Conservation (phyloP, 2,113 vertebrate species). For the Paradisaea rubra region DNA sequence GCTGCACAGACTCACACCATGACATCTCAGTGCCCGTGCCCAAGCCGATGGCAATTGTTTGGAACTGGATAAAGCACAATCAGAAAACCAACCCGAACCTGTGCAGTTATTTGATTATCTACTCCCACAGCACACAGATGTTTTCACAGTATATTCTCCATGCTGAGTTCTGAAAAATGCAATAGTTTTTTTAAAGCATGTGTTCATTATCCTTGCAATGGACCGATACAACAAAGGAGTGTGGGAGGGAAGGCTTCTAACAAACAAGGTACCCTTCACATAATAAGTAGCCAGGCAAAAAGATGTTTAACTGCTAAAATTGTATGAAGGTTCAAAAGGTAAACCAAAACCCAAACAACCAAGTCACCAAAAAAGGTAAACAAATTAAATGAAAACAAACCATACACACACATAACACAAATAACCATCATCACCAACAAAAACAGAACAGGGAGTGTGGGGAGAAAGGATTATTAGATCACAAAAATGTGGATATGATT, state of each 20-base stretch:
- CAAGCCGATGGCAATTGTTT: background rate
- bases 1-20: background rate
- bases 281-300: background rate
- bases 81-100: background rate
- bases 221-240: background rate
- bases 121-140: background rate
- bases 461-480: background rate
- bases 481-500: background rate
- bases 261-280: background rate
- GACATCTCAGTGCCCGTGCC: fast-evolving
- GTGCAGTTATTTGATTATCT: background rate
- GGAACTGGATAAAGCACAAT: background rate
- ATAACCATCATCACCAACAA: background rate
- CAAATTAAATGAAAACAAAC: background rate
- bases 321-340: background rate
- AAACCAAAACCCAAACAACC: background rate
- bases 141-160: background rate
- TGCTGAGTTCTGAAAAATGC: background rate
- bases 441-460: fast-evolving
- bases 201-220: background rate
- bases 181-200: background rate
- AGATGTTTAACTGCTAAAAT: background rate
- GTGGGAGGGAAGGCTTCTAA: background rate
- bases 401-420: background rate
- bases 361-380: background rate